These are phyloP conservation scores for Sinella curviseta DNA, from an alignment of 1,140 invertebrate species.

Conservation along the genomic window DNA sequence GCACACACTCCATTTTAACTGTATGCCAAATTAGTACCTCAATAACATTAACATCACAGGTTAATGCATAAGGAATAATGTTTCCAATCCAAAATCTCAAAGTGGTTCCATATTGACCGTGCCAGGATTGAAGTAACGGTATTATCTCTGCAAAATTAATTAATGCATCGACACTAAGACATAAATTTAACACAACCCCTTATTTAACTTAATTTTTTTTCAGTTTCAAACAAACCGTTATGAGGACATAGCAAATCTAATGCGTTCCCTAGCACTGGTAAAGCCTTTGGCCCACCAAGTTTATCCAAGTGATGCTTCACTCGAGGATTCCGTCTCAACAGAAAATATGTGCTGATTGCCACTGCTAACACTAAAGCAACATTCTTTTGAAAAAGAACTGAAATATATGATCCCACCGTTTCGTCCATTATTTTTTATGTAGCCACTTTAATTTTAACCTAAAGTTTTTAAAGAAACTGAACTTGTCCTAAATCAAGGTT, in stretches of 20 bases:
- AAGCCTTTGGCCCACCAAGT: background rate
- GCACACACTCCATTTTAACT: background rate
- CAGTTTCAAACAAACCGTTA: background rate
- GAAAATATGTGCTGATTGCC: background rate
- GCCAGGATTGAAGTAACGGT: too few relatives aligned
- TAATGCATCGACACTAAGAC: too few relatives aligned
- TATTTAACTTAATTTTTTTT: too few relatives aligned
- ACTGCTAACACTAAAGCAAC: background rate
- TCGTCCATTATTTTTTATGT: too few relatives aligned
- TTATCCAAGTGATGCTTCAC: background rate
- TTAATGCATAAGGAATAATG: background rate
- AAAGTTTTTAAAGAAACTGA: too few relatives aligned
- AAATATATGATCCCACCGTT: too few relatives aligned
- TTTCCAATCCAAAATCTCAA: background rate
- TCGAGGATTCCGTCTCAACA: conserved; percentile 3
- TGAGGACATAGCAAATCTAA: background rate
- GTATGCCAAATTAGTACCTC: background rate
- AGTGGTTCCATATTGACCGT: background rate
- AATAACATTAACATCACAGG: background rate
- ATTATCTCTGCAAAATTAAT: too few relatives aligned
- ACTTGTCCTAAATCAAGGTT: too few relatives aligned
- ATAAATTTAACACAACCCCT: too few relatives aligned
- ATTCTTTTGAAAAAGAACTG: background rate
- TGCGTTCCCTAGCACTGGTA: background rate
- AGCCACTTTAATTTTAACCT: too few relatives aligned